Percentiles rank a stretch among this genome's conserved stretches.
phyloP scores from a whole-genome alignment of 2,888 invertebrate genomes.

The Trimorus sp. region DNA sequence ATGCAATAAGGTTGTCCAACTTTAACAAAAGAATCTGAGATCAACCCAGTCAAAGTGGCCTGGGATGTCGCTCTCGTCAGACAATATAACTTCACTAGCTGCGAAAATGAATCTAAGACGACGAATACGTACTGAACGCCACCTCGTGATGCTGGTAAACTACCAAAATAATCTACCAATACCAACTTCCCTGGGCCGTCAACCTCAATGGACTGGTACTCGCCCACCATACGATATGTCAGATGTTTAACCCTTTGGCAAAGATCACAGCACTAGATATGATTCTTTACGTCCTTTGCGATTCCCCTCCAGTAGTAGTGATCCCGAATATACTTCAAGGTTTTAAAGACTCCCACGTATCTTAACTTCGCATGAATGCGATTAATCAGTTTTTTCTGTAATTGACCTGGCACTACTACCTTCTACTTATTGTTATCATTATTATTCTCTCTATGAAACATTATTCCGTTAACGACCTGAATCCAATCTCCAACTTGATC shows the following conservation, averaged over 20 bases:
- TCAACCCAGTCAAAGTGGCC: not conserved
- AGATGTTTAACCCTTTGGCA: slow-evolving; percentile 6
- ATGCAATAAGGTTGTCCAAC: not conserved
- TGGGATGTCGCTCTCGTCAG: not conserved
- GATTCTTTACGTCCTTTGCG: slow-evolving; percentile 15
- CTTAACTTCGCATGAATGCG: slow-evolving; percentile 27
- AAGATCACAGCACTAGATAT: not conserved
- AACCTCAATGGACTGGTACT: not conserved
- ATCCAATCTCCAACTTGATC: no score
- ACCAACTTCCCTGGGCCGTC: slow-evolving; percentile 1
- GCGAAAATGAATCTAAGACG: slow-evolving; percentile 18
- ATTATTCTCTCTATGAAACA: not conserved
- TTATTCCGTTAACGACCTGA: no score
- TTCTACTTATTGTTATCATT: not conserved
- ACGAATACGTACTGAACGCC: slow-evolving; percentile 33
- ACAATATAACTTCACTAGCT: slow-evolving; percentile 24
- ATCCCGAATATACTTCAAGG: slow-evolving; percentile 12
- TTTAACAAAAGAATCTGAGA: slow-evolving; percentile 1
- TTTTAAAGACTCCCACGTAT: slow-evolving; percentile 29
- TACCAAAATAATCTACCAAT: slow-evolving; percentile 21
- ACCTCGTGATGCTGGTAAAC: slow-evolving; percentile 16
- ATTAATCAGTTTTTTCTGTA: slow-evolving; percentile 2
- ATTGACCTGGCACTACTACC: not conserved
- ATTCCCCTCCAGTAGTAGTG: slow-evolving; percentile 40
- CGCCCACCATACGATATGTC: not conserved